Percentiles rank a stretch among this genome's conserved stretches.
These are phyloP conservation scores for Parelbella ahira DNA, from an alignment of 2,888 invertebrate species.

Conservation along the genomic window DNA sequence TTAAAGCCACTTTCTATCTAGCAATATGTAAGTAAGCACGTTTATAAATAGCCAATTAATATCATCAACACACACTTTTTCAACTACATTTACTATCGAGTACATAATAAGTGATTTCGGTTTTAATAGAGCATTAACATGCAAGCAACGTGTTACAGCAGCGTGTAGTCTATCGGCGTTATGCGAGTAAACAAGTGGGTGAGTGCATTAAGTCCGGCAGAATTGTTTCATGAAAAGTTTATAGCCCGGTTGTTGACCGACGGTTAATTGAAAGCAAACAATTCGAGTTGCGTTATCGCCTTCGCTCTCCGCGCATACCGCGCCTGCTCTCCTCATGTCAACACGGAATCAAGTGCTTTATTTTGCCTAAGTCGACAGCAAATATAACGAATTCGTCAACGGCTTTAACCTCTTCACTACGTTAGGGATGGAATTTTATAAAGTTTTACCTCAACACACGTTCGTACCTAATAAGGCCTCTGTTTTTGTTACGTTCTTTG, in stretches of 20 bases:
- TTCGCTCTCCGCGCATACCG: conserved; percentile 36
- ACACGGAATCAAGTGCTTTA: conserved; percentile 15
- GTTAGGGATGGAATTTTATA: too few species aligned
- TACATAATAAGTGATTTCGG: conserved; percentile 10
- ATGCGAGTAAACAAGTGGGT: conserved; percentile 41
- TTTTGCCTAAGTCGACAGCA: conserved; percentile 7
- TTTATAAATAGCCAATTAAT: too few species aligned
- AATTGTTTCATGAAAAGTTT: conserved; percentile 72
- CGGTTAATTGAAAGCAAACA: conserved; percentile 77
- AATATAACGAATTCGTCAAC: neutral
- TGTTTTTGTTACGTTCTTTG: too few species aligned
- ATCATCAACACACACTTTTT: too few species aligned
- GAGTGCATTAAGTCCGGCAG: conserved; percentile 57
- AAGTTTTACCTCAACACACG: too few species aligned
- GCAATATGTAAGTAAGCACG: too few species aligned
- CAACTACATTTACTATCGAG: too few species aligned
- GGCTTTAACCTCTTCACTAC: too few species aligned
- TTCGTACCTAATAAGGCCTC: too few species aligned
- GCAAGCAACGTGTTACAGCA: conserved; percentile 17
- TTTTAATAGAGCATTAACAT: conserved; percentile 22
- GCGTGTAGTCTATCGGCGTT: conserved; percentile 8
- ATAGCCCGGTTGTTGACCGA: conserved; percentile 64
- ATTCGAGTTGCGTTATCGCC: conserved; percentile 57
- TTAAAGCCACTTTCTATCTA: too few species aligned
- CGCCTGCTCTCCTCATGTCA: conserved; percentile 18